A percentile compares a stretch with the other conserved stretches of the same genome.
Evolutionary conservation across 2,888 invertebrate genomes (phyloP).

Genomic region (Mythimna loreyi): DNA sequence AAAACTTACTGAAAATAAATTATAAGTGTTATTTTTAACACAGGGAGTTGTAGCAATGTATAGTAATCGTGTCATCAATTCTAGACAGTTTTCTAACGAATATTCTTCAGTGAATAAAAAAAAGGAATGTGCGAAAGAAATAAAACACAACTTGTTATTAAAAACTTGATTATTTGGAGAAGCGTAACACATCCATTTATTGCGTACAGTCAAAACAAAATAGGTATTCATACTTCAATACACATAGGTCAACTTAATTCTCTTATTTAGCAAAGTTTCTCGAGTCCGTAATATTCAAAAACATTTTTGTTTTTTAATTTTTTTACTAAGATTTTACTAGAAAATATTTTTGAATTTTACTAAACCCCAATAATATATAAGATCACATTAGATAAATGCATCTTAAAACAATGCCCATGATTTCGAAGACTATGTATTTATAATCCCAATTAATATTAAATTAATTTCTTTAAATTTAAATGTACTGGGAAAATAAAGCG

Average conservation of each 20-base stretch:
- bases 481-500: constrained; percentile 58
- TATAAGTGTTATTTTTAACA: constrained; percentile 6
- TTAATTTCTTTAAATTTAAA: constrained; percentile 54
- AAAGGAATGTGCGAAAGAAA: constrained; percentile 63
- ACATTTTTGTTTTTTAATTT: constrained; percentile 42
- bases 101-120: background rate
- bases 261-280: constrained; percentile 50
- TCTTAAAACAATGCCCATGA: constrained; percentile 72
- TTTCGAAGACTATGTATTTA: constrained; percentile 53
- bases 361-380: constrained; percentile 54
- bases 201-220: constrained; percentile 67
- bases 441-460: constrained; percentile 48
- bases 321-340: constrained; percentile 50
- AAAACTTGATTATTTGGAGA: constrained; percentile 89
- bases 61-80: background rate
- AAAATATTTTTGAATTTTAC: constrained; percentile 56
- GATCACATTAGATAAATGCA: constrained; percentile 69
- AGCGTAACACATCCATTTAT: constrained; percentile 85
- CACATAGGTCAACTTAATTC: constrained; percentile 58
- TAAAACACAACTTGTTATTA: constrained; percentile 85
- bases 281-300: constrained; percentile 53
- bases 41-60: constrained; percentile 40
- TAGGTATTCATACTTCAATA: constrained; percentile 58
- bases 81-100: background rate
- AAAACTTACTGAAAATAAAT: background rate